These are phyloP conservation scores for Phyllotreta cruciferae DNA, from an alignment of 2,888 invertebrate species.

Conservation along the genomic window DNA sequence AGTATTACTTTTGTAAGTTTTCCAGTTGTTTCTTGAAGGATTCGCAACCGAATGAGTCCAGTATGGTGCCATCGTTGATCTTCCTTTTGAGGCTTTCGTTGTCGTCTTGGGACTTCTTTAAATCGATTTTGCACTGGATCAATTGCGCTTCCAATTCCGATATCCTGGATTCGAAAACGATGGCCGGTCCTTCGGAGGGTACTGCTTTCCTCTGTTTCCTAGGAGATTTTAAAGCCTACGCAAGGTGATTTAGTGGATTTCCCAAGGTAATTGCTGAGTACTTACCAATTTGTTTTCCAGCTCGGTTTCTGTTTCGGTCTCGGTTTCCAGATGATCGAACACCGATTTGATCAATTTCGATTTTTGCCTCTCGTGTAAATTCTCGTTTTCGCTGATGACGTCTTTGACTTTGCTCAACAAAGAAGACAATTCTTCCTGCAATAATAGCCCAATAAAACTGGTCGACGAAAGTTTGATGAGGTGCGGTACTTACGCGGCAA, in stretches of 20 bases:
- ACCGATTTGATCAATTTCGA: conserved; percentile 70
- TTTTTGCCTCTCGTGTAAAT: conserved; percentile 79
- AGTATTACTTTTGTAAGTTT: conserved; percentile 69
- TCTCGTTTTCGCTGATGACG: conserved; percentile 84
- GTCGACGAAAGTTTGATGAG: not conserved
- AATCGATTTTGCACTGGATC: conserved; percentile 77
- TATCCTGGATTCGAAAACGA: conserved; percentile 84
- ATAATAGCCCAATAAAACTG: conserved; percentile 30
- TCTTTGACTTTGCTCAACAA: conserved; percentile 83
- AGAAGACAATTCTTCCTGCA: conserved; percentile 75
- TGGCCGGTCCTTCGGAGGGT: conserved; percentile 75
- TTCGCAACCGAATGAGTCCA: conserved; percentile 67
- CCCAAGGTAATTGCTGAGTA: not conserved
- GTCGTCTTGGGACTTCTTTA: conserved; percentile 75
- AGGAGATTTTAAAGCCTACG: conserved; percentile 49
- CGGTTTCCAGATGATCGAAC: conserved; percentile 68
- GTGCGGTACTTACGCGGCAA: conserved; percentile 71
- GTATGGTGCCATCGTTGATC: conserved; percentile 57
- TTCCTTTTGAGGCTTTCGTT: conserved; percentile 64
- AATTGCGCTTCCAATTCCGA: conserved; percentile 85
- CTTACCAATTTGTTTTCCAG: conserved; percentile 46
- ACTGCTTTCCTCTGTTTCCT: conserved; percentile 46
- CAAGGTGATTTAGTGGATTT: not conserved
- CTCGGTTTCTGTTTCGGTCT: conserved; percentile 58
- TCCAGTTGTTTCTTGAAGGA: conserved; percentile 75